Evolutionary conservation across 2,888 invertebrate genomes (phyloP).

Genomic region (Koerneria pararmatus): DNA sequence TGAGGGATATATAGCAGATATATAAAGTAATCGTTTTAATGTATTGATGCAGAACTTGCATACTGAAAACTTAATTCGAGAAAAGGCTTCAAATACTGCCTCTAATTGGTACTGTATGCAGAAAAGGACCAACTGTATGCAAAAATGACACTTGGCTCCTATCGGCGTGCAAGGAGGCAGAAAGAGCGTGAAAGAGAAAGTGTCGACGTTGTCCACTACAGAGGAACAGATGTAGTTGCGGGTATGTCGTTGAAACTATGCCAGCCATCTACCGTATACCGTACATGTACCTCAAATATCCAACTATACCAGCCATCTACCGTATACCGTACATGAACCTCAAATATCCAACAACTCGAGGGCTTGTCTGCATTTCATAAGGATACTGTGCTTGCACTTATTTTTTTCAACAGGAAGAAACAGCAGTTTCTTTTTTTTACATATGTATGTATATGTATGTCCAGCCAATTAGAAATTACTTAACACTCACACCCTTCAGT

Average conservation of each 20-base stretch:
- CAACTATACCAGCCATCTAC: conserved; percentile 17
- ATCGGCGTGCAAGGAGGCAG: conserved; percentile 22
- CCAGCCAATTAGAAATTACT: too few species aligned
- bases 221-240: conserved; percentile 16
- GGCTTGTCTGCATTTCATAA: conserved; percentile 14
- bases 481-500: too few species aligned
- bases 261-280: conserved; percentile 21
- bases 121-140: conserved; percentile 4
- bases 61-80: too few species aligned
- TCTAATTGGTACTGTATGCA: too few species aligned
- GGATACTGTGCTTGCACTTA: too few species aligned
- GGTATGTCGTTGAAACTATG: conserved; percentile 11
- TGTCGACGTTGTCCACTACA: conserved; percentile 18
- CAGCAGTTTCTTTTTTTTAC: too few species aligned
- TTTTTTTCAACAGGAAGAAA: too few species aligned
- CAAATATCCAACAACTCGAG: conserved; percentile 14
- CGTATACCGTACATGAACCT: conserved; percentile 21
- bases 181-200: conserved; percentile 22
- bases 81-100: too few species aligned
- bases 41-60: too few species aligned
- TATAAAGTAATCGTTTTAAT: too few species aligned
- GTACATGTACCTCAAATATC: conserved; percentile 18
- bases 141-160: conserved; percentile 21
- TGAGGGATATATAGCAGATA: too few species aligned
- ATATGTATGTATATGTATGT: too few species aligned